phyloP scores from a whole-genome alignment of 1,140 invertebrate genomes.

The Frieseomelitta varia region DNA sequence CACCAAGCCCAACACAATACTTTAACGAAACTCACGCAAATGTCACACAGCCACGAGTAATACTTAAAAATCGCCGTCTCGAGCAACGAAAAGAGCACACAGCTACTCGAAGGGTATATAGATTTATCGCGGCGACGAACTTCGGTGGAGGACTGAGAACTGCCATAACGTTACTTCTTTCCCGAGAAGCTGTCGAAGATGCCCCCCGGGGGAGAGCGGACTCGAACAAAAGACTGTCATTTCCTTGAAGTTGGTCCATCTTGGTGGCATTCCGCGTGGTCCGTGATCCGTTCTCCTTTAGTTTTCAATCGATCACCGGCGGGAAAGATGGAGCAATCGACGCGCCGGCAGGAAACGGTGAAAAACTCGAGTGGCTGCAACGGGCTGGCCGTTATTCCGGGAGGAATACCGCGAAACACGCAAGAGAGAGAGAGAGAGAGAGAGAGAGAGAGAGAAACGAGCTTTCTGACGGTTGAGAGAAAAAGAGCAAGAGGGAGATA shows the following conservation, averaged over 20 bases:
- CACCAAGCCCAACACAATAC: too few relatives aligned
- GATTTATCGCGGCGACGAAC: background rate
- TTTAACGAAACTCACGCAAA: too few relatives aligned
- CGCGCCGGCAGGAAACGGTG: background rate
- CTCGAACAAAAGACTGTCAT: constrained; percentile 17
- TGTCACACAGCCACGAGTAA: too few relatives aligned
- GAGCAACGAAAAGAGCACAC: background rate
- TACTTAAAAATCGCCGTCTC: too few relatives aligned
- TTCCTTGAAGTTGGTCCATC: constrained; percentile 22
- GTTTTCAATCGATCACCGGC: constrained; percentile 16
- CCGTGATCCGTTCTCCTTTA: background rate
- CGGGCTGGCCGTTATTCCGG: constrained; percentile 18
- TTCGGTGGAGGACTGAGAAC: background rate
- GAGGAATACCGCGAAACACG: constrained; percentile 25
- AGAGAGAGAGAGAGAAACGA: constrained; percentile 6
- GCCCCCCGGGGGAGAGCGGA: background rate
- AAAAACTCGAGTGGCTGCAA: constrained; percentile 16
- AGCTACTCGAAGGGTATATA: background rate
- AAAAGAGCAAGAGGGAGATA: background rate
- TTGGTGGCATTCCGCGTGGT: background rate
- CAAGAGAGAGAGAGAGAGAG: too few relatives aligned
- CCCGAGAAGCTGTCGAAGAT: background rate
- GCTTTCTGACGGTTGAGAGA: background rate
- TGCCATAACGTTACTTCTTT: background rate
- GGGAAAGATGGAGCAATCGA: constrained; percentile 29